Conservation (phyloP, 2,888 invertebrate species). For the Cepaea hortensis region DNA sequence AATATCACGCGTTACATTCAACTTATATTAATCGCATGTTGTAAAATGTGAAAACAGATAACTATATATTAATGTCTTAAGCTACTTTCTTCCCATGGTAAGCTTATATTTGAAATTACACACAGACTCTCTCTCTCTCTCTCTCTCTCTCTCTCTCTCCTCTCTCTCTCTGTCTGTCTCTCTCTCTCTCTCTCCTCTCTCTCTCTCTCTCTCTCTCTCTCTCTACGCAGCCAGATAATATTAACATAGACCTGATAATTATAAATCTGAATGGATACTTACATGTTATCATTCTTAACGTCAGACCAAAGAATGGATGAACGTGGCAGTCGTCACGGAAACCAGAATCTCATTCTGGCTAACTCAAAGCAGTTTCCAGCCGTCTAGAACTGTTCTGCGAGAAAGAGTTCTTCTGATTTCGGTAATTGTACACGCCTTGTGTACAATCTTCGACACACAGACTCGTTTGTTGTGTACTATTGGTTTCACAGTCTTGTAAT, state of each 20-base stretch:
- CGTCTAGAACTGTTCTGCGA: no score
- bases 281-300: conserved; percentile 36
- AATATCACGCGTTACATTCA: no score
- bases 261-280: not conserved
- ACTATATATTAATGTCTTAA: no score
- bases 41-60: no score
- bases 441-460: no score
- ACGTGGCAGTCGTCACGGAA: not conserved
- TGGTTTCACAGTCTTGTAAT: no score
- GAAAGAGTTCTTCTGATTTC: no score
- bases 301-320: not conserved
- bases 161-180: not conserved
- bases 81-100: no score
- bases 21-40: no score
- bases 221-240: not conserved
- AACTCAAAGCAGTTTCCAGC: not conserved
- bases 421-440: no score
- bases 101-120: no score
- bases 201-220: not conserved
- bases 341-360: not conserved
- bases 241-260: not conserved
- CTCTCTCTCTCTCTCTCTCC: not conserved
- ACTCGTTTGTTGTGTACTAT: no score
- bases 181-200: not conserved
- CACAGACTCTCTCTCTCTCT: not conserved